Evolutionary conservation across 2,888 invertebrate genomes (phyloP), one percentile per base, ranked within the genome.

Genomic region (Noctua janthina): DNA sequence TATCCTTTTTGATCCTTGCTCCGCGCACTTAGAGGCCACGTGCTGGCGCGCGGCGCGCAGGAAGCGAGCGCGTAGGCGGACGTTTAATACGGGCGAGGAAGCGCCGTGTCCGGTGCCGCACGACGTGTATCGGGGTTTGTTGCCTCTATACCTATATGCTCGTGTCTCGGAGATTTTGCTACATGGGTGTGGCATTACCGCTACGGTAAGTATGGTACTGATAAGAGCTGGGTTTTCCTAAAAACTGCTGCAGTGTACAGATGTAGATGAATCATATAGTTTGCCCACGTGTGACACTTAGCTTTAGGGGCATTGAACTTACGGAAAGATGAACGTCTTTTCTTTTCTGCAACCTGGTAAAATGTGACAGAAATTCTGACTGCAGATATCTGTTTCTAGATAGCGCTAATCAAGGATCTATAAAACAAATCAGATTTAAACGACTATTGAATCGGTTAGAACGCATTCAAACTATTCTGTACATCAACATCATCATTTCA

Each of bases 71-170:
- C 88, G 89, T 90, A 86, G 90, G 90, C 90, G 89, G 90, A 88
- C 90, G 89, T 90, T 90, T 87, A 90, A 89, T 89, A 89, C 89
- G 89, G 90, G 90, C 87, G 82, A 90, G 90, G 90, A 90, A 90
- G 85, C 88, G 88, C 76, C 84, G 84, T 89, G 89, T 90, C 89
- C 89, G 89, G 89, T 89, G 81, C 87, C 70, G 82, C 82, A 79
- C 84, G 77, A 75, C 82, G 81, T 79, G 79, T 85, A 88, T 85
- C 89, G 77, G 86, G 59, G 86, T 83, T 86, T 89, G 88, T 79
- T 88, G 77, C 76, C 59, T 85, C 74, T 75, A 81, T 84, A 79
- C 51, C 72, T 88, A 82, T 43, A 85, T 46, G 15, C 66, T 80
- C 64, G 68, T 39, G 69, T 64, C 76, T 78, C 66, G 70, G 59